Evolutionary conservation across 2,888 invertebrate species (phyloP), one percentile per base, ranked within the genome.

Genomic region (Drosophila tripunctata): DNA sequence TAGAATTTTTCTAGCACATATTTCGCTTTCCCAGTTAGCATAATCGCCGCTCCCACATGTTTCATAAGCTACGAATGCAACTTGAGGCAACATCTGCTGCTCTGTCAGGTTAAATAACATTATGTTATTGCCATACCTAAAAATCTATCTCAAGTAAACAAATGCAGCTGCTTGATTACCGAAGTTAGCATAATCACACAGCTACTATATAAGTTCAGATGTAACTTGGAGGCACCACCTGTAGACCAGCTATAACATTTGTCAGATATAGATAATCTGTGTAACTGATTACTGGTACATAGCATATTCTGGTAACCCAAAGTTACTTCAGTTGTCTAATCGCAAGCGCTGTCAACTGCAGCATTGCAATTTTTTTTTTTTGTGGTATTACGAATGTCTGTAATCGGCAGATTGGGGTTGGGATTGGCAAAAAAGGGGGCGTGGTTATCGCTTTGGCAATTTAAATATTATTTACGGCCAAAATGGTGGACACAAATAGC

Each of bases 401-500:
- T 35, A 27, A 3, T n/a, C 14, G 3, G 24, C 36, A 27, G 21
- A 10, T 4, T 14, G 8, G 17, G 36, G 14, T 15, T 24, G 33
- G 22, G 45, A 14, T 36, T 14, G 12, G 8, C 40, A 47, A 21
- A 17, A 4, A 7, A 30, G 12, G 30, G 31, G 19, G 41, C 14
- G 38, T 38, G 12, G 30, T 15, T 17, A 30, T 44, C 27, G 54
- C 33, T n/a, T 36, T 36, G 47, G 47, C 65, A 41, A 65, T 61
- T 70, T 66, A 55, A 51, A 58, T 62, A 71, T 66, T 66, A 73
- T 76, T 73, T 66, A 73, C 52, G 44, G 50, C 41, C 43, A n/a
- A 55, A 10, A 47, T 51, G 57, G 57, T 44, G 55, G 50, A 55
- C 67, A 56, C 67, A 67, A 70, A 67, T 60, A 63, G 74, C 65